Base-by-base conservation (phyloP, 92 coral and sea anemone species). In the Pocillopora meandrina region DNA sequence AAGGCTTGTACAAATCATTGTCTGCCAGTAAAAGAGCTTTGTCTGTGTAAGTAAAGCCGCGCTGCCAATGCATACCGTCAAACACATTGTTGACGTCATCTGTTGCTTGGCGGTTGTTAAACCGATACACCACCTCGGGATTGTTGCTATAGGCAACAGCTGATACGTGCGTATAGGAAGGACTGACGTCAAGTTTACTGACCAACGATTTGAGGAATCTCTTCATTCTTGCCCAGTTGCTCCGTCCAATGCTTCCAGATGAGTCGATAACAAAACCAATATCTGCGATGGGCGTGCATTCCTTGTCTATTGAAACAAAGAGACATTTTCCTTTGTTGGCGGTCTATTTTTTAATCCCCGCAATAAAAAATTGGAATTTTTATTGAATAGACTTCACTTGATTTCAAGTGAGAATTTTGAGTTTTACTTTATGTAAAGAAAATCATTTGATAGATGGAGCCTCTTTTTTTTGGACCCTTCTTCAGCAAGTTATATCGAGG, bases 261-360 rank as follows among this genome's bases (percentile, higher is more conserved):
- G 93, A 87, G 62, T 93, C 97, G 18, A 93, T 76, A 3, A 93
- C 67, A 79, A 93, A 88, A 1, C 88, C 97, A 11, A 93, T 68
- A 82, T 93, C 97, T 12, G 82, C 90, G 8, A 74, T 75, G 1
- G 89, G 69, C 6, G 42, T 83, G 74, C 97, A 93, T 10, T 84
- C 89, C 57, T 84, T 84, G 5, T 76, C 87, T 84, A 19, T 0
- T 18, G 33, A 31, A 23, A 4, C 21, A 61, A 9, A 8, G 5
- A 23, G 3, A 26, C 13, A 72, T 14, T 19, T 72, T 26, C 31
- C 1, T 26, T 26, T 26, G 31, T 26, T 26, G 31, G 31, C 31
- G 31, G 31, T 26, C 31, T 26, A 26, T 26, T 26, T 26, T 26
- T 26, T 26, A 26, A 26, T 26, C 31, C 31, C 31, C 31, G 31